Evolutionary conservation across 1,140 invertebrate species (phyloP), one percentile per base, ranked within the genome.

Genomic region (Bombus affinis): DNA sequence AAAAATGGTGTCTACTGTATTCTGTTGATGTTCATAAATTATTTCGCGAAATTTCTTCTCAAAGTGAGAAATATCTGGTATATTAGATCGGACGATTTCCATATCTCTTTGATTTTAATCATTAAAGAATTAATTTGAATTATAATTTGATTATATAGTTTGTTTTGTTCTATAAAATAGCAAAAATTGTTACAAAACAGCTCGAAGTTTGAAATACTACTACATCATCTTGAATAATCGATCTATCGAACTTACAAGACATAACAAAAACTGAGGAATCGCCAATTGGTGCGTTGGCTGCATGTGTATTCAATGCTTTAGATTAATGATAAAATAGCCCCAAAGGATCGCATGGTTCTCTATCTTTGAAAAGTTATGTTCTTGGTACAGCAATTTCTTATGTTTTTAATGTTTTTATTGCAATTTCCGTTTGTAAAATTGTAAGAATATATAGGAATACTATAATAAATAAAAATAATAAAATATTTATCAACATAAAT

Each of bases 11-110:
- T 53, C 77, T 77, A 92, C 92, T 28, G 74, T 78, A 66, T 93
- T 91, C 42, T 78, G 91, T 71, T 92, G 88, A 35, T 92, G 44
- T 65, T 94, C 91, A 53, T 88, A 83, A 28, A 93, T 74, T 57
- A 90, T 91, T 86, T 93, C 89, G 42, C 80, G 81, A 70, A 94
- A 80, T 76, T 88, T 87, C 47, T 88, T 80, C 32, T 93, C 92
- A 18, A 92, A 91, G 59, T 90, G 83, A 42, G 53, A 86, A 39
- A 92, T 83, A 79, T 92, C 82, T 18, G 53, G 42, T 3, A 39
- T 35, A 47, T 89, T 88, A 9, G 68, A 42, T 66, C 15, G 66
- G 35, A 78, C 57, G 22, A 59, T 84, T 18, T 73, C 28, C 86
- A 87, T 87, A n/a, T 39, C 62, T 37, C 39, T 47, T 0, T 8